phyloP scores from a whole-genome alignment of 2,113 vertebrate genomes.

The Noctilio leporinus region DNA sequence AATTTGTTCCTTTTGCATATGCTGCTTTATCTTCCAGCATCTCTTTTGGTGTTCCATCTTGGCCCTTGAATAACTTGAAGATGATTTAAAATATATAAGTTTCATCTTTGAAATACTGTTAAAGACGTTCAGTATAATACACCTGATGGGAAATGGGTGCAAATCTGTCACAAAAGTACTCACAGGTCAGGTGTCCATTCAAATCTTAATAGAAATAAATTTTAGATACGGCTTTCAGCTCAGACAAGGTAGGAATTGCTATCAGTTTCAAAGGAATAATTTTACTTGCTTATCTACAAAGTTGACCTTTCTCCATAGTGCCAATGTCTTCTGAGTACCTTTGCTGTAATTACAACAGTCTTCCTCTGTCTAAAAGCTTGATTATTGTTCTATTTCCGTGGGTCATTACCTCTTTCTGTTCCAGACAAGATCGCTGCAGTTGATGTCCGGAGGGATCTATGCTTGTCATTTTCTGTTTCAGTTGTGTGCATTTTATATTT shows the following conservation, averaged over 20 bases:
- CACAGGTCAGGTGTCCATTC: not conserved
- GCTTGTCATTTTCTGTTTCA: conserved; percentile 26
- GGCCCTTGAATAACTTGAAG: not conserved
- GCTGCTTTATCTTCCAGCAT: not conserved
- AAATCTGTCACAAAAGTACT: not conserved
- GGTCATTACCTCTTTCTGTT: conserved; percentile 34
- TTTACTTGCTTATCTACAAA: not conserved
- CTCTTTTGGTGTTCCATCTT: conserved; percentile 7
- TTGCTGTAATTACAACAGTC: not conserved
- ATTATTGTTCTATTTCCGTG: conserved; percentile 30
- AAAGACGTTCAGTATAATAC: not conserved
- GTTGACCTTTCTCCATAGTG: not conserved
- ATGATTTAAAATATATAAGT: conserved; percentile 39
- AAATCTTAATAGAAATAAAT: not conserved
- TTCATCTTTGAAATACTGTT: not conserved
- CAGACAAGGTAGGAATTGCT: not conserved
- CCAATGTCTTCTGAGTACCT: not conserved
- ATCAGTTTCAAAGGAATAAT: not conserved
- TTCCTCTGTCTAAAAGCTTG: conserved; percentile 7
- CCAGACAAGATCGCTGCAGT: not conserved
- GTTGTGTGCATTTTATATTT: not conserved
- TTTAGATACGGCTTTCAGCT: not conserved
- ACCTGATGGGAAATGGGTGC: not conserved
- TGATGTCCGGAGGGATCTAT: not conserved
- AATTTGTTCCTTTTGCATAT: conserved; percentile 25